These are phyloP conservation scores for Naso thynnoides DNA, from an alignment of 2,797 vertebrate genomes.

Conservation along the genomic window DNA sequence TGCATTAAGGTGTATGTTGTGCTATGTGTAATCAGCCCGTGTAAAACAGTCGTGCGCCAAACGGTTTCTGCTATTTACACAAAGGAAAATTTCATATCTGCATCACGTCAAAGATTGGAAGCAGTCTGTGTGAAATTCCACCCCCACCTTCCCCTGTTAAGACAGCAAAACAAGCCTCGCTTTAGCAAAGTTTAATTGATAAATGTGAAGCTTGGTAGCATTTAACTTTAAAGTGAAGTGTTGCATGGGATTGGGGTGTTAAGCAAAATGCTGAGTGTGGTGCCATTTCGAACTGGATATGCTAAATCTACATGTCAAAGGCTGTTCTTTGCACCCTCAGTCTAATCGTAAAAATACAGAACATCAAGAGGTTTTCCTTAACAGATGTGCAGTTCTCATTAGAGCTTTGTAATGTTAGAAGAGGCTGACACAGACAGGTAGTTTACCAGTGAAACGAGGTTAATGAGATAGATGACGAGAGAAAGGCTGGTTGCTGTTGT, in stretches of 20 bases:
- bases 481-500: conserved; percentile 14
- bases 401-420: conserved; percentile 11
- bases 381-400: conserved; percentile 23
- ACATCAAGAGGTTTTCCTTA: not conserved
- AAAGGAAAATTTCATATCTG: conserved; percentile 30
- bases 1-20: conserved; percentile 43
- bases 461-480: conserved; percentile 39
- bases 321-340: not conserved
- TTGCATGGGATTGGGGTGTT: conserved; percentile 16
- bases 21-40: conserved; percentile 50
- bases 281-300: not conserved
- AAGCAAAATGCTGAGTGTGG: not conserved
- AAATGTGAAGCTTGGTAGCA: conserved; percentile 11
- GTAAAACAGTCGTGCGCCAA: conserved; percentile 31
- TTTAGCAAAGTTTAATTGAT: conserved; percentile 37
- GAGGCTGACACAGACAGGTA: conserved; percentile 19
- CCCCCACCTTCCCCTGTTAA: not conserved
- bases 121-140: conserved; percentile 32
- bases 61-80: conserved; percentile 25
- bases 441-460: conserved; percentile 31
- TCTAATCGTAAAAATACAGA: conserved; percentile 9
- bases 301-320: not conserved
- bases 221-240: conserved; percentile 30
- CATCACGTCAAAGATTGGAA: conserved; percentile 22
- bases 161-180: conserved; percentile 11